phyloP scores from a whole-genome alignment of 2,113 vertebrate species.

The Toxotes jaculatrix region DNA sequence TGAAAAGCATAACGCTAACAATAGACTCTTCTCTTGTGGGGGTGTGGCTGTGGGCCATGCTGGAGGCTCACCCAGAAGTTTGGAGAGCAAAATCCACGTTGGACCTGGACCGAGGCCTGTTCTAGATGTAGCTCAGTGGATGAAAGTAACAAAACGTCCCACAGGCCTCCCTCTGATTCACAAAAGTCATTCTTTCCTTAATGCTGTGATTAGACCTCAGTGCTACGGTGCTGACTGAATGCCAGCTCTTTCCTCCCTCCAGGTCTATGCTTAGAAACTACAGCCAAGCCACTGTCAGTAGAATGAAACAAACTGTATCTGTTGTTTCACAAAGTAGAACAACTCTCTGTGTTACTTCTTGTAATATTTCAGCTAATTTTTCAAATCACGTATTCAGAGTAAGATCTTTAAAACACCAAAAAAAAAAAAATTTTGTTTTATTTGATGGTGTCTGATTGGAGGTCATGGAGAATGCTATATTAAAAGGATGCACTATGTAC shows the following conservation, averaged over 20 bases:
- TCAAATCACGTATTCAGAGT: background rate
- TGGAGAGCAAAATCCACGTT: conserved; percentile 37
- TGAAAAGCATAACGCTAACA: conserved; percentile 35
- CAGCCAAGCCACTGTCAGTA: conserved; percentile 50
- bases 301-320: conserved; percentile 47
- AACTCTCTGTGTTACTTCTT: background rate
- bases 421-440: too few relatives aligned
- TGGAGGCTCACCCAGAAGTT: conserved; percentile 44
- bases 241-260: conserved; percentile 59
- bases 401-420: background rate
- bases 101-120: conserved; percentile 42
- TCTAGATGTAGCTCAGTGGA: conserved; percentile 46
- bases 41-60: conserved; percentile 39
- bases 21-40: conserved; percentile 48
- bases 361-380: background rate
- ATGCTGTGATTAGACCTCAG: conserved; percentile 64
- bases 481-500: background rate
- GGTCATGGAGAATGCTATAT: background rate
- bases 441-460: background rate
- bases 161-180: conserved; percentile 43
- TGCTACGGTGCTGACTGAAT: conserved; percentile 49
- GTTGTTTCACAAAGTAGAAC: conserved; percentile 42
- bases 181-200: conserved; percentile 61
- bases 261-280: conserved; percentile 45
- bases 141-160: conserved; percentile 62